These are phyloP conservation scores for Bettongia penicillata DNA, from an alignment of 2,113 vertebrate species.

Conservation along the genomic window DNA sequence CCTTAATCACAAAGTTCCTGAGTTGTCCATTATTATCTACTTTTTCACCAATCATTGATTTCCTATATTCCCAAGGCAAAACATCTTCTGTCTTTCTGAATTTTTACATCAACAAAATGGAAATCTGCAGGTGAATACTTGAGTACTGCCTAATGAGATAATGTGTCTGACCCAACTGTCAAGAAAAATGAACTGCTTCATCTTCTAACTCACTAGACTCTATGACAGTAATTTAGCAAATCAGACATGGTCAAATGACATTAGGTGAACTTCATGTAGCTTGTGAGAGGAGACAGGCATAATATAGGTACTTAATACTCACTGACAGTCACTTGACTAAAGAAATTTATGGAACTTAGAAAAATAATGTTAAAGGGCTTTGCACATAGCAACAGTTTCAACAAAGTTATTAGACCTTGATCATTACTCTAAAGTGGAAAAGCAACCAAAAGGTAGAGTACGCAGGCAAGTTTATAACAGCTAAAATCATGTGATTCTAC, in stretches of 20 bases:
- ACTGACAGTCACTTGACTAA: background rate
- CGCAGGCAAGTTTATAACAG: slow-evolving; percentile 3
- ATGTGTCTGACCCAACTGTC: background rate
- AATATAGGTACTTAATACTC: background rate
- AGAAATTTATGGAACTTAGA: background rate
- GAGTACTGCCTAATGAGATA: background rate
- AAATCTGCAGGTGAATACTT: background rate
- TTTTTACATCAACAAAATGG: slow-evolving; percentile 44
- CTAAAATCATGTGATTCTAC: background rate
- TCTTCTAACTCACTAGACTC: slow-evolving; percentile 1
- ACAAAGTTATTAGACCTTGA: background rate
- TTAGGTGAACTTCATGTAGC: background rate
- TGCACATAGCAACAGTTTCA: background rate
- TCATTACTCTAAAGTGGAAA: slow-evolving; percentile 24
- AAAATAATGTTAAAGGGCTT: background rate
- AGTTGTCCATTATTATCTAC: slow-evolving; percentile 4
- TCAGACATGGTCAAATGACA: background rate
- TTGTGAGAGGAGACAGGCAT: background rate
- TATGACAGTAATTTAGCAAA: slow-evolving; percentile 35
- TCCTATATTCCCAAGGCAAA: background rate
- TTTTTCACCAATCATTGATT: slow-evolving; percentile 22
- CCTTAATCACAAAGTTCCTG: slow-evolving; percentile 27
- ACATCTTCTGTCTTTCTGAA: slow-evolving; percentile 33
- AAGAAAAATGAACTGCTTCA: slow-evolving; percentile 14
- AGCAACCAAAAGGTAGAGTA: slow-evolving; percentile 32